A percentile compares a stretch with the other conserved stretches of the same genome.
Evolutionary conservation across 1,140 invertebrate species (phyloP).

Genomic region (Aricia agestis): DNA sequence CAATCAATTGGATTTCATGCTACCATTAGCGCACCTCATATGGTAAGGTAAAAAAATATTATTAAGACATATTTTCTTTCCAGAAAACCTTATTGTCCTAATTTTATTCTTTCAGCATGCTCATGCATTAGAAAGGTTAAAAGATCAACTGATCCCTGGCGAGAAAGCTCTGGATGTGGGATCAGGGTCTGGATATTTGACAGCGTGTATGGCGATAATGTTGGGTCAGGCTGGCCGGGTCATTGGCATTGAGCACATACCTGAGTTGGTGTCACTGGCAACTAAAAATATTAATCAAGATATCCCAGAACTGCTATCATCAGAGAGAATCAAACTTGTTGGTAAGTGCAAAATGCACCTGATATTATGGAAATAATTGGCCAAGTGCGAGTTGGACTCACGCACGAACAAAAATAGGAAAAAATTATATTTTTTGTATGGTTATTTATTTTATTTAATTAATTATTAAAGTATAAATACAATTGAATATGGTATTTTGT

Average conservation of each 20-base stretch:
- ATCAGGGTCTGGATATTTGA: constrained; percentile 96
- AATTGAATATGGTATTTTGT: too few relatives aligned
- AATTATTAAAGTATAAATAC: too few relatives aligned
- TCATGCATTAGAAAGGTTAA: constrained; percentile 92
- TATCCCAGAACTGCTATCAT: constrained; percentile 81
- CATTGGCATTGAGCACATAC: constrained; percentile 96
- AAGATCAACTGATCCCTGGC: constrained; percentile 88
- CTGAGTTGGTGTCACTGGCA: constrained; percentile 87
- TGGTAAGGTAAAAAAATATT: constrained; percentile 81
- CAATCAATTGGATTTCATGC: constrained; percentile 93
- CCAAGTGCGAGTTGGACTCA: too few relatives aligned
- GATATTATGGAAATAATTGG: too few relatives aligned
- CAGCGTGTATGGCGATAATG: constrained; percentile 95
- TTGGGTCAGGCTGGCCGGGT: constrained; percentile 84
- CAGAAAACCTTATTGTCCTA: neutral
- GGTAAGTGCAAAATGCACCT: constrained; percentile 68
- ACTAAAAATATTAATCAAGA: constrained; percentile 87
- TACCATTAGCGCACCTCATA: constrained; percentile 98
- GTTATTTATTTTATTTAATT: too few relatives aligned
- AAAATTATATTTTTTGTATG: too few relatives aligned
- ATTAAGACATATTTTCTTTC: neutral
- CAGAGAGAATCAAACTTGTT: constrained; percentile 82
- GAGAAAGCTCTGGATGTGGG: constrained; percentile 94
- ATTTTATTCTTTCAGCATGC: constrained; percentile 83
- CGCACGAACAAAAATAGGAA: too few relatives aligned